Evolutionary conservation across 2,797 vertebrate genomes (phyloP).

Genomic region (Gallinago nigripennis): DNA sequence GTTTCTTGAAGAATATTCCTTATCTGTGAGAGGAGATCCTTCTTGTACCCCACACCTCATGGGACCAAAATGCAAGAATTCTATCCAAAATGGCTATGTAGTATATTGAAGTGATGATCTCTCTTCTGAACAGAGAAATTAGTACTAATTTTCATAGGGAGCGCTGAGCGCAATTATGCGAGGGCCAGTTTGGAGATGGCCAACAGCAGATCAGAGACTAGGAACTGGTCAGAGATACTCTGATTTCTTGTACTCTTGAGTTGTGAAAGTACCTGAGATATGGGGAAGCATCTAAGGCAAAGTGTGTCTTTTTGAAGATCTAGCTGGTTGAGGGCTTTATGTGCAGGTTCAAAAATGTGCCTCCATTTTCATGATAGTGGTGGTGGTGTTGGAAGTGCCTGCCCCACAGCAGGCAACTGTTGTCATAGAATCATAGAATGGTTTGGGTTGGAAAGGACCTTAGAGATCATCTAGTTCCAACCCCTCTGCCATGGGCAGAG

Average conservation of each 20-base stretch:
- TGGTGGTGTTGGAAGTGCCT: not conserved
- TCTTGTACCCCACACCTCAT: not conserved
- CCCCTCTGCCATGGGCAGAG: no score
- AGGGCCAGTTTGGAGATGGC: not conserved
- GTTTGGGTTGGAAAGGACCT: no score
- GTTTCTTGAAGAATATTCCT: not conserved
- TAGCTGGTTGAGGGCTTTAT: not conserved
- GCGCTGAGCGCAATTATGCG: rapidly evolving
- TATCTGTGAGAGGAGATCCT: not conserved
- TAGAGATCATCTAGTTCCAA: no score
- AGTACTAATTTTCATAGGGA: not conserved
- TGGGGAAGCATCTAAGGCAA: not conserved
- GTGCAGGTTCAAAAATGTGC: not conserved
- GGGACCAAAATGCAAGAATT: not conserved
- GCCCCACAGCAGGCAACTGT: not conserved
- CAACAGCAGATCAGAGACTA: not conserved
- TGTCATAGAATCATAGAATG: not conserved
- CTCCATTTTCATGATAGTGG: not conserved
- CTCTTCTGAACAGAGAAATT: not conserved
- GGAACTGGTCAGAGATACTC: not conserved
- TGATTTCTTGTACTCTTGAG: not conserved
- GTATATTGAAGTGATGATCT: not conserved
- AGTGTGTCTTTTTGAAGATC: not conserved
- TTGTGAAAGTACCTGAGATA: not conserved
- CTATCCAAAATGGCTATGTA: not conserved